Evolutionary conservation across 2,888 invertebrate genomes (phyloP).

Genomic region (Andrena bucephala): DNA sequence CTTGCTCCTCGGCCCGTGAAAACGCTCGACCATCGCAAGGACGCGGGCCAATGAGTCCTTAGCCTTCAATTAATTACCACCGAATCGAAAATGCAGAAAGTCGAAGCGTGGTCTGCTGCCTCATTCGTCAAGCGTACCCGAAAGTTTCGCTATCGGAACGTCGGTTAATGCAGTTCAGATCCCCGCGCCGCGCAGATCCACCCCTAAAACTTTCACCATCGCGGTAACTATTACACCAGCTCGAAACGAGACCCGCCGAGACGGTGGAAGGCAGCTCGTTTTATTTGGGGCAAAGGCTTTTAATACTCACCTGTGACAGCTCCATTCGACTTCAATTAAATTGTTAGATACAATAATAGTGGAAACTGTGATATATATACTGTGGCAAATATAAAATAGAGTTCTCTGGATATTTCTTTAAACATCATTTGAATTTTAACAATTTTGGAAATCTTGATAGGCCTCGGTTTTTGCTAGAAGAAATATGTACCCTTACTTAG

Average conservation of each 20-base stretch:
- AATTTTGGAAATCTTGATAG: too few relatives aligned
- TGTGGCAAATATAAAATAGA: too few relatives aligned
- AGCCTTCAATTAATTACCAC: conserved; percentile 64
- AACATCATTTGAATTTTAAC: too few relatives aligned
- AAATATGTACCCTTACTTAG: too few relatives aligned
- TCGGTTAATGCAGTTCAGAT: conserved; percentile 70
- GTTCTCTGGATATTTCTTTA: too few relatives aligned
- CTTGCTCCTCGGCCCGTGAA: conserved; percentile 40
- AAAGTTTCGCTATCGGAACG: conserved; percentile 70
- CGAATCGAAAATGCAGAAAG: conserved; percentile 68
- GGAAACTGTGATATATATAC: too few relatives aligned
- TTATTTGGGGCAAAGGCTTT: conserved; percentile 62
- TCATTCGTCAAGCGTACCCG: conserved; percentile 72
- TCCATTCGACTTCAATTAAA: too few relatives aligned
- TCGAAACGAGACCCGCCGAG: conserved; percentile 46
- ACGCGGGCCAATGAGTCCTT: conserved; percentile 39
- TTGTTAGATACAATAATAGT: too few relatives aligned
- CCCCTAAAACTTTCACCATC: conserved; percentile 63
- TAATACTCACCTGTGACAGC: conserved; percentile 9
- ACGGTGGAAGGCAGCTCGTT: conserved; percentile 31
- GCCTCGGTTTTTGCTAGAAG: too few relatives aligned
- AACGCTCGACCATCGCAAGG: background rate
- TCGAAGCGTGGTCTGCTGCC: conserved; percentile 58
- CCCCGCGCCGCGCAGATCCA: conserved; percentile 47
- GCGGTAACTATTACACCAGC: conserved; percentile 66